Conservation (phyloP, 2,888 invertebrate species). For the Asteroscopus sphinx region DNA sequence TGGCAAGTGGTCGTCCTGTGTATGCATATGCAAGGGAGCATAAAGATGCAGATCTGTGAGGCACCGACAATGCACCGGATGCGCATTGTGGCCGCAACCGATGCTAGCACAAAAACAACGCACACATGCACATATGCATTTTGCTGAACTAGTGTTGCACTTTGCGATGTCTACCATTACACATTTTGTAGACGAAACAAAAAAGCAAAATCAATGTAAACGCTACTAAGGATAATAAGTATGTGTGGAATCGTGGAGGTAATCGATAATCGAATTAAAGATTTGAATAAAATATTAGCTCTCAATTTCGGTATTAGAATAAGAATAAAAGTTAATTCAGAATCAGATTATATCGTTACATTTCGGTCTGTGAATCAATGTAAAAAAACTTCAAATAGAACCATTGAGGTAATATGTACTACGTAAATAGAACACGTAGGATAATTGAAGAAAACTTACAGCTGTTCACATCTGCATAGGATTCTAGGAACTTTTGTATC, state of each 20-base stretch:
- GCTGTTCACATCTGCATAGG: slow-evolving; percentile 36
- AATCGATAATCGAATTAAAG: background rate
- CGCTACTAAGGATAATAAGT: too few relatives aligned
- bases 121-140: slow-evolving; percentile 38
- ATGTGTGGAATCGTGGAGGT: too few relatives aligned
- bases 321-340: slow-evolving; percentile 6
- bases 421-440: background rate
- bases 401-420: too few relatives aligned
- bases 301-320: background rate
- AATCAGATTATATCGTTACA: background rate
- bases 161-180: slow-evolving; percentile 18
- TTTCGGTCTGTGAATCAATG: too few relatives aligned
- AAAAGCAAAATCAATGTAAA: background rate
- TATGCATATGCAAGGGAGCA: slow-evolving; percentile 59
- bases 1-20: slow-evolving; percentile 29
- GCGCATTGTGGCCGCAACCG: slow-evolving; percentile 60
- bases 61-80: slow-evolving; percentile 65
- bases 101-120: slow-evolving; percentile 46
- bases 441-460: slow-evolving; percentile 17
- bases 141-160: slow-evolving; percentile 17
- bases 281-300: slow-evolving; percentile 10
- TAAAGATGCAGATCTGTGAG: slow-evolving; percentile 74
- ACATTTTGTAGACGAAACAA: slow-evolving; percentile 4
- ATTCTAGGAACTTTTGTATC: slow-evolving; percentile 37
- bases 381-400: too few relatives aligned